Evolutionary conservation across 1,140 invertebrate species (phyloP).

Genomic region (Helicoverpa armigera): DNA sequence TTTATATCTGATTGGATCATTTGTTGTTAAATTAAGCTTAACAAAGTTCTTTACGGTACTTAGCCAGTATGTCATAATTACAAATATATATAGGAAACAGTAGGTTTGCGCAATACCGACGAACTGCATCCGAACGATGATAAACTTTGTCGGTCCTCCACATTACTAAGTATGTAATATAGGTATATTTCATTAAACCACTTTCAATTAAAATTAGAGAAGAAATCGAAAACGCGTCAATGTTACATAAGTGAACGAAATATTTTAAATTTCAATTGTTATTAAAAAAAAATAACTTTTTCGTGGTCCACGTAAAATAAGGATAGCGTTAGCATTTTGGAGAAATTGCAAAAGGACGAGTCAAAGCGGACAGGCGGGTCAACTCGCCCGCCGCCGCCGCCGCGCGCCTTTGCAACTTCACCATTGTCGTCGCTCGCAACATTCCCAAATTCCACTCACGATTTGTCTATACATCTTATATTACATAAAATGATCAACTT

Average conservation of each 20-base stretch:
- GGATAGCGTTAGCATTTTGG: constrained; percentile 60
- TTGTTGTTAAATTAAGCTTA: too few relatives aligned
- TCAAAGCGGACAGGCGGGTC: constrained; percentile 72
- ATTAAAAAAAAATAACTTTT: neutral
- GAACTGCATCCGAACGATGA: constrained; percentile 81
- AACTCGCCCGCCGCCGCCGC: constrained; percentile 60
- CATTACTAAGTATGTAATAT: constrained; percentile 28
- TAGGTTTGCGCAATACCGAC: constrained; percentile 81
- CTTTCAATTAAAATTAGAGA: neutral
- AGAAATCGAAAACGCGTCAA: neutral
- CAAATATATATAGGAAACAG: constrained; percentile 39
- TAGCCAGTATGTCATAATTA: constrained; percentile 27
- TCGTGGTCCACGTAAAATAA: neutral
- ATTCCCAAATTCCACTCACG: constrained; percentile 68
- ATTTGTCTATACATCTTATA: constrained; percentile 53
- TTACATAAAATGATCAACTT: too few relatives aligned
- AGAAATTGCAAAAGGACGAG: constrained; percentile 81
- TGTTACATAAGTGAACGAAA: neutral
- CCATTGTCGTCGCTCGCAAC: constrained; percentile 49
- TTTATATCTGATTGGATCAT: too few relatives aligned
- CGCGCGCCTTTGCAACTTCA: constrained; percentile 39
- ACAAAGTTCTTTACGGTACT: neutral
- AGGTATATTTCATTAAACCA: constrained; percentile 5
- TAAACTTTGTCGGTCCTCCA: constrained; percentile 82
- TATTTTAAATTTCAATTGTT: neutral